Base-by-base conservation (phyloP, 2,113 vertebrate genomes). In the Raphicerus campestris region DNA sequence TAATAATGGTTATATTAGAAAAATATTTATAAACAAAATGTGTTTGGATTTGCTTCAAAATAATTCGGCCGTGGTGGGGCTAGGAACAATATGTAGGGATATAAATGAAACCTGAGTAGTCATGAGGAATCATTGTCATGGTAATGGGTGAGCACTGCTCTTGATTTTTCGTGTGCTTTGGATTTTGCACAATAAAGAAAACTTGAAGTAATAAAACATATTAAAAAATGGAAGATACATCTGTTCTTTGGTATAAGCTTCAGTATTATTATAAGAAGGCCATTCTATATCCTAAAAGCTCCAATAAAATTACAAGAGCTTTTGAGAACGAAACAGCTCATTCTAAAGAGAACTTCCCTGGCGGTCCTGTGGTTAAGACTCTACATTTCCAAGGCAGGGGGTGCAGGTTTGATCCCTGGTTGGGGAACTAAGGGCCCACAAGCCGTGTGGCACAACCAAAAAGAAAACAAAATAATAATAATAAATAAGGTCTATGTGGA, bases 231-330 rank as follows among this genome's bases (percentile, higher is more conserved):
- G 35, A 94, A 78, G 55, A 63, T 78, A 35, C 4, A 47, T 28
- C 39, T 75, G 45, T 51, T 91, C 28, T 84, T 66, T 45, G 75
- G 56, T 61, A 58, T 61, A 81, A 91, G 19, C 60, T 13, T 86
- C 70, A 86, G 5, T 73, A 66, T 73, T 61, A 53, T 80, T 80
- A 10, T 16, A 95, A 91, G 87, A 95, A 94, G 39, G n/a, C 1
- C 35, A 83, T 39, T 93, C 16, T 49, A 78, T 87, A 45, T 30
- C 82, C 19, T 77, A 51, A 93, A 60, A 89, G 82, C 35, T 22
- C 58, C 32, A 91, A 81, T 81, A 58, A 93, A 91, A 94, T 45
- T 77, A 84, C 26, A 93, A 87, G 82, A 95, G 45, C 42, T 80
- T 87, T 39, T n/a, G 39, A 91, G 7, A 78, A 80, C 26, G 24